These are phyloP conservation scores for Pedetes capensis DNA, from an alignment of 2,113 vertebrate genomes.

Conservation along the genomic window DNA sequence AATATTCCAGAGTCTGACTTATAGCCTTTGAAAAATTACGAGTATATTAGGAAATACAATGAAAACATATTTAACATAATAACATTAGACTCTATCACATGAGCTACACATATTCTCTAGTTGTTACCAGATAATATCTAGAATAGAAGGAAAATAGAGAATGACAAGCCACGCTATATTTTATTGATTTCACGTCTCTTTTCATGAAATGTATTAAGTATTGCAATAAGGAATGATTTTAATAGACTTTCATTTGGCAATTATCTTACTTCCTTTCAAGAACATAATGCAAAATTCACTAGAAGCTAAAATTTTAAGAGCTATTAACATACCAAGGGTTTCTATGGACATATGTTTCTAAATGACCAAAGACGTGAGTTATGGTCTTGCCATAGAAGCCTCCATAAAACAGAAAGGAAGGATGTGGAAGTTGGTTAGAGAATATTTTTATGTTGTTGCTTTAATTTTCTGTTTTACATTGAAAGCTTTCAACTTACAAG, in stretches of 20 bases:
- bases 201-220: slow-evolving; percentile 56
- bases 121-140: not conserved
- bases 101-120: not conserved
- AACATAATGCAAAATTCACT: slow-evolving; percentile 64
- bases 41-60: not conserved
- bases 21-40: slow-evolving; percentile 9
- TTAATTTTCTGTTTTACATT: slow-evolving; percentile 8
- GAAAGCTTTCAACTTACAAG: not conserved
- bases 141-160: not conserved
- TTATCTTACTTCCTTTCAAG: slow-evolving; percentile 65
- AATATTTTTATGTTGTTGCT: not conserved
- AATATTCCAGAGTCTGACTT: not conserved
- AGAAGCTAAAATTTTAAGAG: slow-evolving; percentile 58
- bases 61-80: slow-evolving; percentile 16
- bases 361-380: slow-evolving; percentile 19
- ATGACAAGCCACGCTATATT: not conserved
- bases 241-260: slow-evolving; percentile 34
- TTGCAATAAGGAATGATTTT: slow-evolving; percentile 50
- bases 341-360: not conserved
- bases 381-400: not conserved
- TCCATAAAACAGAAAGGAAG: slow-evolving; percentile 15
- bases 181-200: slow-evolving; percentile 36
- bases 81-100: not conserved
- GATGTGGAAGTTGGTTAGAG: not conserved
- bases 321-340: slow-evolving; percentile 33